These are phyloP conservation scores for Cydia splendana DNA, from an alignment of 1,140 invertebrate genomes.

Conservation along the genomic window DNA sequence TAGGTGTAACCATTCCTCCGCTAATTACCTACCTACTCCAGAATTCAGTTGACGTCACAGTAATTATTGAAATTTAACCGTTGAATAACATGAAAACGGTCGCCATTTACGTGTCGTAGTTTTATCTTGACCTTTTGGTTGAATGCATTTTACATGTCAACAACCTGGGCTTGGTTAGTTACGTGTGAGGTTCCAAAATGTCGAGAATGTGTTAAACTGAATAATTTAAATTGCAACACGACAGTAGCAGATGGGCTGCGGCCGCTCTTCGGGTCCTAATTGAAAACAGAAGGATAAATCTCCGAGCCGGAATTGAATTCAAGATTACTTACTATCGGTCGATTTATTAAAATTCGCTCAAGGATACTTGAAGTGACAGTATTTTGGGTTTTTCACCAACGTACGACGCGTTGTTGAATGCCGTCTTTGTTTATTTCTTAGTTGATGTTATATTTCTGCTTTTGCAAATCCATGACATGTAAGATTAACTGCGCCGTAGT, in stretches of 20 bases:
- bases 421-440: neutral
- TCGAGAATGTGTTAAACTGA: constrained; percentile 52
- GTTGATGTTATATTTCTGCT: constrained; percentile 1
- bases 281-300: constrained; percentile 24
- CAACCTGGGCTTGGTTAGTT: constrained; percentile 50
- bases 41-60: constrained; percentile 45
- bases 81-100: constrained; percentile 55
- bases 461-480: neutral
- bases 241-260: constrained; percentile 8
- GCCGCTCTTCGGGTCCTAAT: neutral
- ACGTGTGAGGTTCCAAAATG: constrained; percentile 36
- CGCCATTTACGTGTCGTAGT: constrained; percentile 51
- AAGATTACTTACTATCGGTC: neutral
- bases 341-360: constrained; percentile 9
- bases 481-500: constrained; percentile 13
- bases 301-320: neutral
- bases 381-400: neutral
- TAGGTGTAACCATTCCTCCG: neutral
- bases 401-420: neutral
- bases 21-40: constrained; percentile 3
- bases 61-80: constrained; percentile 40
- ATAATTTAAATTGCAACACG: constrained; percentile 30
- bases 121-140: constrained; percentile 63
- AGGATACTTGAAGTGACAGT: neutral
- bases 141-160: constrained; percentile 55